Evolutionary conservation across 1,140 invertebrate species (phyloP), one percentile per base, ranked within the genome.

Genomic region (Lepidurus apus): DNA sequence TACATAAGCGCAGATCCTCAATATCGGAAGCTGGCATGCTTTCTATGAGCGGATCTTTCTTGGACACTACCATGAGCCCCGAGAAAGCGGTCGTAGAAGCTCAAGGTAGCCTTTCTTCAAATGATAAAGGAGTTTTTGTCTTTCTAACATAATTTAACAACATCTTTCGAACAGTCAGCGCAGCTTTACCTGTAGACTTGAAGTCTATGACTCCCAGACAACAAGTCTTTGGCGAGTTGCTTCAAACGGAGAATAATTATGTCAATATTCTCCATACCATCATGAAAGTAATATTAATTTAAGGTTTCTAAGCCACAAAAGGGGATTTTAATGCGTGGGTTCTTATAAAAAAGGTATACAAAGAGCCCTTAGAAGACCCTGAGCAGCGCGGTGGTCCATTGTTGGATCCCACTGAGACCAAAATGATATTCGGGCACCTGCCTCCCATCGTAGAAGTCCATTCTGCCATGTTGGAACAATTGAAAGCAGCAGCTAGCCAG

Each of bases 241-340:
- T 95, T 43, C 94, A 98, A 85, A 99, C 97, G 9, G 97, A 99
- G 86, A 93, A 91, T 44, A 99, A 98, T 88, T 99, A 99, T 88
- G 95, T 98, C 74, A 91, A 91, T 75, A 97, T 98, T 83, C 88
- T 99, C 79, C 90, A 94, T 82, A 98, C 95, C 73, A 95, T 99
- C 79, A 89, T 96, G 82, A 93, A 91, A 83, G 94, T 96, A 24
- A 24, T 44, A 42, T 7, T 45, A 17, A 21, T 17, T 34, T 47
- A 73, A 17, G 21, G 0, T 11, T 26, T 42, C 42, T 42, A 17
- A 73, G 44, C 47, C 13, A 77, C n/a, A 79, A 43, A n/a, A 4
- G 73, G 10, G 21, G 26, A 73, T 26, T 26, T 8, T 78, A 43
- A 17, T n/a, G 7, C 26, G 2, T 24, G 0, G 1, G 77, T 1